Evolutionary conservation across 2,888 invertebrate genomes (phyloP).

Genomic region (Tenthredo notha): DNA sequence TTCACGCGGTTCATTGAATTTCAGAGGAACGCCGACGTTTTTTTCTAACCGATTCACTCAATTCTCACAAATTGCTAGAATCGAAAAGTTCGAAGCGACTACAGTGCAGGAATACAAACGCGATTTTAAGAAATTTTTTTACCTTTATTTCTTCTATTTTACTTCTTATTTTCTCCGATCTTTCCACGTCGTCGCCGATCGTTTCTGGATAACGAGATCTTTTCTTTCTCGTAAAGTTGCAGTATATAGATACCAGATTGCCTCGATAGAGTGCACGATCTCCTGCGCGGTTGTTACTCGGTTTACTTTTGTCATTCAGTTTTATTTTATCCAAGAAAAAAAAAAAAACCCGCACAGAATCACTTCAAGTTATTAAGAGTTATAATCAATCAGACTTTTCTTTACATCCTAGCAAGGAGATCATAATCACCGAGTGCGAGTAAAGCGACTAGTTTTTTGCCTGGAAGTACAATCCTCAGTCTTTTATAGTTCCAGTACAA

Average conservation of each 20-base stretch:
- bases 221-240: constrained; percentile 4
- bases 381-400: constrained; percentile 29
- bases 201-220: constrained; percentile 35
- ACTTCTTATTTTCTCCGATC: background rate
- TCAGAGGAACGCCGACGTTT: constrained; percentile 52
- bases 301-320: background rate
- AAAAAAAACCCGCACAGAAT: background rate
- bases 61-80: constrained; percentile 55
- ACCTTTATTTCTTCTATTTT: background rate
- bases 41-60: constrained; percentile 39
- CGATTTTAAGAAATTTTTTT: background rate
- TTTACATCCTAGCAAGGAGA: background rate
- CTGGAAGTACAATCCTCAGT: background rate
- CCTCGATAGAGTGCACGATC: background rate
- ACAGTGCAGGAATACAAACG: constrained; percentile 23
- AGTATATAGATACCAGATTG: background rate
- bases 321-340: background rate
- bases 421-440: constrained; percentile 24
- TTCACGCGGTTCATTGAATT: constrained; percentile 56
- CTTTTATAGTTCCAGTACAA: constrained; percentile 19
- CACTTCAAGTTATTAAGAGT: constrained; percentile 28
- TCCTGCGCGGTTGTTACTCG: background rate
- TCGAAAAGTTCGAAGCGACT: constrained; percentile 3
- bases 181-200: background rate
- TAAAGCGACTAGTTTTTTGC: background rate